Base-by-base conservation (phyloP, 2,113 vertebrate genomes). In the Boleophthalmus pectinirostris region DNA sequence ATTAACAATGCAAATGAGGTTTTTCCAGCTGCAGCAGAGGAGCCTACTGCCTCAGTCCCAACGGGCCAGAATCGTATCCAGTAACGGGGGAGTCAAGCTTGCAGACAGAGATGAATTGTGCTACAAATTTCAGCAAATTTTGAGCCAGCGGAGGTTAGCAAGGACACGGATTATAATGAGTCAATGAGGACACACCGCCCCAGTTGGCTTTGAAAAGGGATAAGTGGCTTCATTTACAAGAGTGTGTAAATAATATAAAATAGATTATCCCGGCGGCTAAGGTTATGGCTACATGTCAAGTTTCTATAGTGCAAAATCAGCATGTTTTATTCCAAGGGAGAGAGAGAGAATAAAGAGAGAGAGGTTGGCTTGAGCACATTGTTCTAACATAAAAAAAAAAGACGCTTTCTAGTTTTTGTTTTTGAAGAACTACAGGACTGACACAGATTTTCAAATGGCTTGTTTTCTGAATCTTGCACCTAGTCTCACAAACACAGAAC, bases 1-100 rank as follows among this genome's bases (percentile, higher is more conserved):
- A 78, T 83, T 70, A 88, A 89, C 87, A 83, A 84, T 82, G 81
- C 78, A 88, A 90, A 87, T 88, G 64, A 87, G 13, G 82, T 78
- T 84, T 84, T 82, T 84, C 81, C 79, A 84, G 80, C 68, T 70
- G 74, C 54, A 68, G 78, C 84, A 25, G 68, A 84, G 33, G 57
- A 64, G 53, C 70, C 64, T 43, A 66, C 64, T 45, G 66, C 72
- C 58, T 63, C 71, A 85, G 81, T 88, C 86, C 80, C 84, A 72
- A 71, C 77, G 82, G 85, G 88, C 78, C 73, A 73, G 57, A 78
- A 83, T 70, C 79, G 79, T 77, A 82, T 69, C 71, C 57, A 77
- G 72, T 83, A 79, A 81, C 81, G 81, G 72, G 76, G 64, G 77
- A 87, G 82, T 80, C 73, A 84, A 82, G 77, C 85, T 69, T 65